Evolutionary conservation across 1,140 invertebrate species (phyloP), one percentile per base, ranked within the genome.

Genomic region (Nymphalis io): DNA sequence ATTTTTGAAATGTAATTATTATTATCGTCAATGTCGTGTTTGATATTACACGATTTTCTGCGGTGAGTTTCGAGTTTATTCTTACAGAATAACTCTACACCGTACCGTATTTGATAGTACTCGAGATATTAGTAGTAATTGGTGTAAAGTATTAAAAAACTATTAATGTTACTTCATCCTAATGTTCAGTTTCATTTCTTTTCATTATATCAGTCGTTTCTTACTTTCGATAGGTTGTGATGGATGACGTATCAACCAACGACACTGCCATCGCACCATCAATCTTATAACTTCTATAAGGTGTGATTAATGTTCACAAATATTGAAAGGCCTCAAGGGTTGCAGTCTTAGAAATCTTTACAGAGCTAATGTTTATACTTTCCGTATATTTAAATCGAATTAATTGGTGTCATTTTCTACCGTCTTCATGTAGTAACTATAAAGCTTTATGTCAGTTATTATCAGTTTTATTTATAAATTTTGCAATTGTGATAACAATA

Each of bases 251-350:
- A 21, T 20, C 46, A 51, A 51, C n/a, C 46, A 51, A 51, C 46
- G 46, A 51, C 46, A 51, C 20, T 51, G 46, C 15, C 42, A 8
- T 11, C 18, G 12, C 18, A 51, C 12, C 46, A 51, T 51, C 46
- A 51, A 51, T 51, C 46, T 51, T 51, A 51, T 21, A 42, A 51
- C 46, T 51, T 51, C 46, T 20, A 51, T 51, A 51, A 51, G 46
- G 46, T 51, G 46, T 51, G 46, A 51, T 20, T 51, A 51, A 51
- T 51, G 20, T 18, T 20, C 16, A 18, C 18, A 51, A 51, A 51
- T 33, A 33, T 33, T 8, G 4, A 8, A 18, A 51, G 16, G 16
- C 16, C 16, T 51, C 46, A 51, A 12, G 18, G 8, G 18, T 51
- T 18, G 20, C 18, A 20, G 46, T 51, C 16, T 51, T 51, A 11